A percentile compares a stretch with the other conserved stretches of the same genome.
These are phyloP conservation scores for Blastomussa wellsi DNA, from an alignment of 92 coral and sea anemone genomes.

Conservation along the genomic window DNA sequence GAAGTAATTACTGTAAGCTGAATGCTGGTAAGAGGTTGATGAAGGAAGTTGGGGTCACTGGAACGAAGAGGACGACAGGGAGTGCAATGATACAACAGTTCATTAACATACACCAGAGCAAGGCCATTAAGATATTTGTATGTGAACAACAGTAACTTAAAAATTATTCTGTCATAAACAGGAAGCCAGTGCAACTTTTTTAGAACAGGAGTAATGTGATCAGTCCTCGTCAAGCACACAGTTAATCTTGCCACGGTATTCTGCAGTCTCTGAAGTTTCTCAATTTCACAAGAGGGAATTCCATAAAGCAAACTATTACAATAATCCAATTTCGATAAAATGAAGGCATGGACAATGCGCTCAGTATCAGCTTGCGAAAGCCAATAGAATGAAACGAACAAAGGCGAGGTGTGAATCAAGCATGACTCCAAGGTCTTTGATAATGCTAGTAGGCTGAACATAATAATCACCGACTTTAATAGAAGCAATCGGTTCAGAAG, in stretches of 20 bases:
- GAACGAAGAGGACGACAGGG: too few relatives aligned
- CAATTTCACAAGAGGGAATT: background rate
- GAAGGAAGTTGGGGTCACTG: too few relatives aligned
- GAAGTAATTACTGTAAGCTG: too few relatives aligned
- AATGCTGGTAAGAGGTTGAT: too few relatives aligned
- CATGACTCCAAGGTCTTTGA: constrained; percentile 9
- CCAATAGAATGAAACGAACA: background rate
- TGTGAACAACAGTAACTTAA: too few relatives aligned
- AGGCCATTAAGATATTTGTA: too few relatives aligned
- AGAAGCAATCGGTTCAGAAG: constrained; percentile 17
- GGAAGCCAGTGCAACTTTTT: too few relatives aligned
- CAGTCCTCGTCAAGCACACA: too few relatives aligned
- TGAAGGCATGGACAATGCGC: constrained; percentile 7
- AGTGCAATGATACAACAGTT: too few relatives aligned
- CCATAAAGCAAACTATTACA: constrained; percentile 7
- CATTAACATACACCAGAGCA: too few relatives aligned
- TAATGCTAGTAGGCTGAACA: constrained; percentile 13
- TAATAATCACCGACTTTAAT: constrained; percentile 8
- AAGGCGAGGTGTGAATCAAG: constrained; percentile 12
- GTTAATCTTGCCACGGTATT: constrained; percentile 13
- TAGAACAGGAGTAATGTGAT: too few relatives aligned
- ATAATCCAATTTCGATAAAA: constrained; percentile 2
- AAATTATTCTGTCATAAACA: background rate
- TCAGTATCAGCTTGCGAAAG: constrained; percentile 3
- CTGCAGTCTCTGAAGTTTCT: constrained; percentile 18